Evolutionary conservation across 2,888 invertebrate genomes (phyloP).

Genomic region (Blomia tropicalis): DNA sequence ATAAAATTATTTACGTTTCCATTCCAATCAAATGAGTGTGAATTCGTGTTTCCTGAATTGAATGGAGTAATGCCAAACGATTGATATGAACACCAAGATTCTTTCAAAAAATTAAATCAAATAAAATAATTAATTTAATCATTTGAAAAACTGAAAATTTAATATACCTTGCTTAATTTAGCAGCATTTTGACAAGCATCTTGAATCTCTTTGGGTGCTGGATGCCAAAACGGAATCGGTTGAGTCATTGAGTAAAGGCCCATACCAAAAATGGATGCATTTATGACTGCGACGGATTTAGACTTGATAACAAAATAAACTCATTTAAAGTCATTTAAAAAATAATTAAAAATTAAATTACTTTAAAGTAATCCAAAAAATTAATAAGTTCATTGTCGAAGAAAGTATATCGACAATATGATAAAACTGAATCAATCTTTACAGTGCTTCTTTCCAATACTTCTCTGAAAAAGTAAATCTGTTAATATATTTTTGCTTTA

Average conservation of each 20-base stretch:
- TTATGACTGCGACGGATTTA: slow-evolving; percentile 58
- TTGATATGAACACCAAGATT: slow-evolving; percentile 33
- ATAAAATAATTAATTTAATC: slow-evolving; percentile 19
- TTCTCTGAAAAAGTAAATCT: slow-evolving; percentile 31
- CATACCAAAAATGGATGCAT: slow-evolving; percentile 65
- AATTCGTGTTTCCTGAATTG: slow-evolving; percentile 42
- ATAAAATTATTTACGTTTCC: slow-evolving; percentile 38
- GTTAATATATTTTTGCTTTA: neutral
- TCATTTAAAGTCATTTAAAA: neutral
- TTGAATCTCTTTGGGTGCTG: slow-evolving; percentile 50
- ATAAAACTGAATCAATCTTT: slow-evolving; percentile 53
- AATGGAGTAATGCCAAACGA: slow-evolving; percentile 33
- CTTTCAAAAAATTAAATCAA: slow-evolving; percentile 31
- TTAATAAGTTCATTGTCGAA: slow-evolving; percentile 58
- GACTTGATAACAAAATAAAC: slow-evolving; percentile 39
- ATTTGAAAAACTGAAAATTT: too few relatives aligned
- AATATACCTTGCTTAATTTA: slow-evolving; percentile 30
- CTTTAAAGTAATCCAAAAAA: slow-evolving; percentile 59
- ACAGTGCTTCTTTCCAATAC: slow-evolving; percentile 48
- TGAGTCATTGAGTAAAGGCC: slow-evolving; percentile 56
- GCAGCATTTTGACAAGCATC: slow-evolving; percentile 47
- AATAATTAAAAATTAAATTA: slow-evolving; percentile 35
- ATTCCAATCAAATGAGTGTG: slow-evolving; percentile 61
- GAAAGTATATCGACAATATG: slow-evolving; percentile 62
- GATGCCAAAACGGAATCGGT: slow-evolving; percentile 53